Evolutionary conservation across 2,113 vertebrate genomes (phyloP).

Genomic region (Misgurnus mizolepis): DNA sequence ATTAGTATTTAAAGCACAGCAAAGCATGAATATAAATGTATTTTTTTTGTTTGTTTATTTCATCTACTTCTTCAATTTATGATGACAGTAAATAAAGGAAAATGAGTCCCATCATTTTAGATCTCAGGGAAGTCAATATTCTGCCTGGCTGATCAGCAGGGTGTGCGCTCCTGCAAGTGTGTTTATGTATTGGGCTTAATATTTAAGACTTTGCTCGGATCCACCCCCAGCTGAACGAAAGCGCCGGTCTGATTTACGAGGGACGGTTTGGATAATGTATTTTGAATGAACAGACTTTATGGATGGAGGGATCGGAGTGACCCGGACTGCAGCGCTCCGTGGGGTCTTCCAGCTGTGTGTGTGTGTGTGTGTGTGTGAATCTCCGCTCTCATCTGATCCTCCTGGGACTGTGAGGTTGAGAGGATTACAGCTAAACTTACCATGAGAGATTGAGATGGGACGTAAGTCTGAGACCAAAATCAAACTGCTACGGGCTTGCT

Average conservation of each 20-base stretch:
- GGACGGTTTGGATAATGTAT: conserved; percentile 45
- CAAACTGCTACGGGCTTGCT: not conserved
- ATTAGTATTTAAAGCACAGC: not conserved
- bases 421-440: conserved; percentile 21
- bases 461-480: not conserved
- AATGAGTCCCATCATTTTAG: conserved; percentile 39
- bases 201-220: conserved; percentile 36
- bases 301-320: conserved; percentile 8
- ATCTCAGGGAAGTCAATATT: conserved; percentile 51
- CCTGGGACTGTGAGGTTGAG: conserved; percentile 11
- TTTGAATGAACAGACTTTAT: conserved; percentile 49
- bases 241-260: conserved; percentile 47
- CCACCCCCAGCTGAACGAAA: conserved; percentile 15
- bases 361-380: conserved; percentile 25
- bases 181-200: conserved; percentile 25
- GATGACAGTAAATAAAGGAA: conserved; percentile 49
- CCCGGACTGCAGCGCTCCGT: conserved; percentile 9
- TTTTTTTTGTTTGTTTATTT: conserved; percentile 22
- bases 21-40: conserved; percentile 11
- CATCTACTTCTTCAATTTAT: conserved; percentile 44
- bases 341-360: conserved; percentile 32
- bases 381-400: conserved; percentile 25
- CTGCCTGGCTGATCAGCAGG: conserved; percentile 49
- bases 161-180: not conserved
- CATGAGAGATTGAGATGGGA: conserved; percentile 1